phyloP scores from a whole-genome alignment of 2,797 vertebrate species.

The Crocidura indochinensis region DNA sequence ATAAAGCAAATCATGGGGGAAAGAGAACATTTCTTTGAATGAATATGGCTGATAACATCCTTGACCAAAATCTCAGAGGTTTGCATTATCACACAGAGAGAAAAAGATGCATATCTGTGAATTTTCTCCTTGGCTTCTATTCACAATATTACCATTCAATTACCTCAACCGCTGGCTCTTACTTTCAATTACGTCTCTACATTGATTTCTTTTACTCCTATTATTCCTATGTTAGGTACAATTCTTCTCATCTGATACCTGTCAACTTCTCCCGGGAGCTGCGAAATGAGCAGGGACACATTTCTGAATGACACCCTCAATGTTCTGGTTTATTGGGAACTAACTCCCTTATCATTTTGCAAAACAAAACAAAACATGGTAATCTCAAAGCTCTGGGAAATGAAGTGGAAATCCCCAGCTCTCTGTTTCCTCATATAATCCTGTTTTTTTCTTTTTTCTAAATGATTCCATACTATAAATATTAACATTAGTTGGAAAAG shows the following conservation, averaged over 20 bases:
- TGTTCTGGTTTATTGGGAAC: constrained; percentile 77
- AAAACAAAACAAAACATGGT: background rate
- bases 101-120: background rate
- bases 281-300: constrained; percentile 82
- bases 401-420: constrained; percentile 51
- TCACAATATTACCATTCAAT: constrained; percentile 74
- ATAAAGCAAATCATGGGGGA: background rate
- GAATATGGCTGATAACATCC: background rate
- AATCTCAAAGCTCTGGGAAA: constrained; percentile 50
- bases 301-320: constrained; percentile 74
- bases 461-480: constrained; percentile 23
- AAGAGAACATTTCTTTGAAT: constrained; percentile 32
- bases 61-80: constrained; percentile 26
- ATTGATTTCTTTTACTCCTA: constrained; percentile 87
- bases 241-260: constrained; percentile 83
- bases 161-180: constrained; percentile 69
- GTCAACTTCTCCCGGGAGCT: constrained; percentile 82
- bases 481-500: background rate
- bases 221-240: constrained; percentile 83
- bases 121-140: constrained; percentile 56
- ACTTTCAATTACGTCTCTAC: constrained; percentile 83
- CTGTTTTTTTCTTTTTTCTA: constrained; percentile 25
- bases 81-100: background rate
- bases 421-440: background rate
- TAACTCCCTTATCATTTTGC: constrained; percentile 48